These are phyloP conservation scores for Belonocnema kinseyi DNA, from an alignment of 1,140 invertebrate species.

Conservation along the genomic window DNA sequence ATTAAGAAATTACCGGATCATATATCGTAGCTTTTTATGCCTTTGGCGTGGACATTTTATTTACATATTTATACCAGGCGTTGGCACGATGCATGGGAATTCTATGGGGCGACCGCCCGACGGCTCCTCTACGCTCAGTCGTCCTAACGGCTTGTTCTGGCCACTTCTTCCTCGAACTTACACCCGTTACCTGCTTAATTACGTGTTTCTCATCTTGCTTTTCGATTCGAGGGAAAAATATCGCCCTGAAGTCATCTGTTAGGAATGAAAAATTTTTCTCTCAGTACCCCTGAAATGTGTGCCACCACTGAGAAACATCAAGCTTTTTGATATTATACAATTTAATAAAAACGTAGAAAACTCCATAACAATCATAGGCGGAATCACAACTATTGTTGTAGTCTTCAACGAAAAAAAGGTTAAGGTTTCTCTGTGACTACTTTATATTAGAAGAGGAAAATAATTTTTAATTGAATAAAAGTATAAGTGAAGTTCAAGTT, in stretches of 20 bases:
- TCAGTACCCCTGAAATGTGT: too few relatives aligned
- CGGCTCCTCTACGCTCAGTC: constrained; percentile 50
- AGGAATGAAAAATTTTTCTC: neutral
- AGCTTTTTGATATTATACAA: too few relatives aligned
- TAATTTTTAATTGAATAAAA: too few relatives aligned
- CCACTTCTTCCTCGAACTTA: constrained; percentile 48
- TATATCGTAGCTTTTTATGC: constrained; percentile 74
- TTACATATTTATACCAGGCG: constrained; percentile 66
- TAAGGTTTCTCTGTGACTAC: too few relatives aligned
- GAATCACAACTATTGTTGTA: too few relatives aligned
- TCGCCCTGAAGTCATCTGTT: constrained; percentile 13
- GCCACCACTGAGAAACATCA: too few relatives aligned
- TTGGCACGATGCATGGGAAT: constrained; percentile 42
- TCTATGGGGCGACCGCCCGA: constrained; percentile 46
- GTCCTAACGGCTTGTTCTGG: constrained; percentile 31
- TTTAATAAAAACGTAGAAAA: too few relatives aligned
- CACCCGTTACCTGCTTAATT: constrained; percentile 50
- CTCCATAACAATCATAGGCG: too few relatives aligned
- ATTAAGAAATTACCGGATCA: constrained; percentile 75
- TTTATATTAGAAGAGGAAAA: too few relatives aligned
- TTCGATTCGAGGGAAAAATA: constrained; percentile 27
- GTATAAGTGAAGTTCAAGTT: too few relatives aligned
- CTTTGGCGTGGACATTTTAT: constrained; percentile 59
- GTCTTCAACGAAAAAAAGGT: too few relatives aligned
- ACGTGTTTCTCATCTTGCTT: constrained; percentile 43